Percentiles rank a stretch among this genome's conserved stretches.
Conservation (phyloP, 2,113 vertebrate species). For the Excalfactoria chinensis region DNA sequence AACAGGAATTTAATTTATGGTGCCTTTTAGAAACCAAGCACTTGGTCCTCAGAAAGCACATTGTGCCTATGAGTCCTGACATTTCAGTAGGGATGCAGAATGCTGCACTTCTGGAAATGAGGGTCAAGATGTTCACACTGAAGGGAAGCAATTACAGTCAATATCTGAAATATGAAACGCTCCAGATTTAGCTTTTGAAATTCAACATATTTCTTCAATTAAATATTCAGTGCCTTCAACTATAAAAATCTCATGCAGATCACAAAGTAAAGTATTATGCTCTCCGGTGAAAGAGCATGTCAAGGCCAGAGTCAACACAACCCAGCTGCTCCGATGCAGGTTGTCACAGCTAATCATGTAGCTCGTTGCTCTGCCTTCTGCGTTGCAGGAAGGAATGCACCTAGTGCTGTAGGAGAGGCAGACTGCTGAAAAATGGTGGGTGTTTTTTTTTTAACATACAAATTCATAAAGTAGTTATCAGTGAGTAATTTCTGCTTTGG, state of each 20-base stretch:
- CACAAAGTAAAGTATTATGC: neutral
- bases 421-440: neutral
- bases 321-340: constrained; percentile 5
- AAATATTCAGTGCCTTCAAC: neutral
- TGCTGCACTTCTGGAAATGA: neutral
- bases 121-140: neutral
- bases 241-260: constrained; percentile 16
- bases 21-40: neutral
- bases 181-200: neutral
- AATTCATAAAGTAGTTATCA: neutral
- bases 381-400: constrained; percentile 16
- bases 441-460: neutral
- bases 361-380: neutral
- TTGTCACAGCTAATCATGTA: neutral
- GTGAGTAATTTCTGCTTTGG: neutral
- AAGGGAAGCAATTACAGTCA: constrained; percentile 40
- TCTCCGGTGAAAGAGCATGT: neutral
- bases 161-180: neutral
- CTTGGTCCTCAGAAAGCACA: neutral
- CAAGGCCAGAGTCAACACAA: constrained; percentile 15
- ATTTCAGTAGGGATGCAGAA: neutral
- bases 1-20: neutral
- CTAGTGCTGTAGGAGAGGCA: neutral
- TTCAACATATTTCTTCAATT: constrained; percentile 3
- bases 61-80: neutral